phyloP scores from a whole-genome alignment of 2,888 invertebrate genomes.

The Morpho achilles region DNA sequence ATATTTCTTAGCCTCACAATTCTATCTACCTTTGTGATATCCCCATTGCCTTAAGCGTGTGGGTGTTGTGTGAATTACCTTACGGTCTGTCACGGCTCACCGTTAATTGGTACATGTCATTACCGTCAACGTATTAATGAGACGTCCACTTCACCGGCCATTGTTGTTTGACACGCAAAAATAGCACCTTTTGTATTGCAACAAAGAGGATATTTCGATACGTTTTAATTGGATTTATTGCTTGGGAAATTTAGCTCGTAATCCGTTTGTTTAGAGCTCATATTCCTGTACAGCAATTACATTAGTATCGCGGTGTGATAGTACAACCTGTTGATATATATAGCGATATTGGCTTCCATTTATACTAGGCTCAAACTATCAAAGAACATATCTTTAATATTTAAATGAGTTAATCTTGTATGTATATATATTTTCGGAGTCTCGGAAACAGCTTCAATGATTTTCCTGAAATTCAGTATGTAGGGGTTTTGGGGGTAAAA shows the following conservation, averaged over 20 bases:
- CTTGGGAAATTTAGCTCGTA: background rate
- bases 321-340: conserved; percentile 4
- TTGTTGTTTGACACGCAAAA: conserved; percentile 10
- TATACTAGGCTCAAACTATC: no score
- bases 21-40: conserved; percentile 2
- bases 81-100: conserved; percentile 32
- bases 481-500: no score
- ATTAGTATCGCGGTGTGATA: conserved; percentile 3
- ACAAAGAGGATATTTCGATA: conserved; percentile 11
- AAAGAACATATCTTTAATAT: no score
- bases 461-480: no score
- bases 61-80: conserved; percentile 38
- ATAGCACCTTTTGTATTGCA: conserved; percentile 2
- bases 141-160: conserved; percentile 16
- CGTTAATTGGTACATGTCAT: conserved; percentile 37
- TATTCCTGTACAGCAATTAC: background rate
- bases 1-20: background rate
- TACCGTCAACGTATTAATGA: conserved; percentile 38
- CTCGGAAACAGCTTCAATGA: no score
- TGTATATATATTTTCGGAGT: no score
- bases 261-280: background rate
- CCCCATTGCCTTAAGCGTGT: conserved; percentile 22
- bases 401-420: no score
- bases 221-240: conserved; percentile 2
- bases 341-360: no score